Conservation (phyloP, 2,797 vertebrate species). For the Psittacula echo region DNA sequence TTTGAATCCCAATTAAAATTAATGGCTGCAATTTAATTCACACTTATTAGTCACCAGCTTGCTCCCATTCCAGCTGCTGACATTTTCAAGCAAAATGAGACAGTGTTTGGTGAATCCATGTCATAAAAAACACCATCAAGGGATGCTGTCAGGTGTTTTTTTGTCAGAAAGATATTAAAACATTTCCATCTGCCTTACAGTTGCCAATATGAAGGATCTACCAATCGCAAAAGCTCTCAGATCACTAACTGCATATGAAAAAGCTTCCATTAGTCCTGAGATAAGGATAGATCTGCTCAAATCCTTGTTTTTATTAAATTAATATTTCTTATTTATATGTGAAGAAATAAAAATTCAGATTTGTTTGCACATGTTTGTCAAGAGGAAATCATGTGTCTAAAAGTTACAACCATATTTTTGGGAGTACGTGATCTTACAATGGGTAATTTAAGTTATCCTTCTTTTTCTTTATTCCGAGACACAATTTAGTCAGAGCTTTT, state of each 20-base stretch:
- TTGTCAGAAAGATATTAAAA: conserved; percentile 44
- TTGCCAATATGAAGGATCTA: background rate
- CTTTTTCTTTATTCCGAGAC: background rate
- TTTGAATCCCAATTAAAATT: conserved; percentile 71
- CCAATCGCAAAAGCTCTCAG: background rate
- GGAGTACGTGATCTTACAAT: background rate
- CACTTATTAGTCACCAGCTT: conserved; percentile 54
- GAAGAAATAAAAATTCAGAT: background rate
- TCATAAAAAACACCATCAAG: conserved; percentile 13
- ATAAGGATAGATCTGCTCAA: background rate
- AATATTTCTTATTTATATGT: conserved; percentile 5
- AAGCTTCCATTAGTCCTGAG: background rate
- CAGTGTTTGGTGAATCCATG: conserved; percentile 20
- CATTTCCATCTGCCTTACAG: conserved; percentile 17
- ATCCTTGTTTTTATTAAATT: background rate
- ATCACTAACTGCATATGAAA: background rate
- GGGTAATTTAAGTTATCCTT: background rate
- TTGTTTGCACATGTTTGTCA: background rate
- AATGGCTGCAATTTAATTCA: conserved; percentile 69
- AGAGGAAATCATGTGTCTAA: background rate
- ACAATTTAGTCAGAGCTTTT: background rate
- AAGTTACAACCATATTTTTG: background rate
- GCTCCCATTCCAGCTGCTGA: conserved; percentile 63
- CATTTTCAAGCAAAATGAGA: conserved; percentile 54
- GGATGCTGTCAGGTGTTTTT: conserved; percentile 6